Evolutionary conservation across 2,797 vertebrate species (phyloP).

Genomic region (Xiphophorus birchmanni): DNA sequence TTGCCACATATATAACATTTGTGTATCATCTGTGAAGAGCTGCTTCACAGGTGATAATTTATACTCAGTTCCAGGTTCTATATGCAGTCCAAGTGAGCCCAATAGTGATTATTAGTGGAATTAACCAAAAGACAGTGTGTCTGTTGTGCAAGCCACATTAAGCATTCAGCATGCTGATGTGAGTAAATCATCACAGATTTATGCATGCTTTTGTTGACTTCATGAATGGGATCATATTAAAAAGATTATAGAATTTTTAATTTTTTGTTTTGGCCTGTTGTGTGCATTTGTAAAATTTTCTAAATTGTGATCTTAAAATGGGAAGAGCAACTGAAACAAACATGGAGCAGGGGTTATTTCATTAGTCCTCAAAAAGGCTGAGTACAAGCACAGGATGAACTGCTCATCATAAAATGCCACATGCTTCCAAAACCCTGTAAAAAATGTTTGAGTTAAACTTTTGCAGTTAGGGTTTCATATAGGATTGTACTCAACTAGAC

Average conservation of each 20-base stretch:
- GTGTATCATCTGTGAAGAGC: background rate
- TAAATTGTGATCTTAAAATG: background rate
- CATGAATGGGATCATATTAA: background rate
- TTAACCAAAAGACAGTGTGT: background rate
- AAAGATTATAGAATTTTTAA: no score
- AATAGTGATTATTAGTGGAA: background rate
- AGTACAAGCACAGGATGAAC: background rate
- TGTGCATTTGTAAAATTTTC: background rate
- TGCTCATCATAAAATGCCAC: background rate
- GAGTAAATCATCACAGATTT: background rate
- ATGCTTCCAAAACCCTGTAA: background rate
- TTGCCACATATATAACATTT: background rate
- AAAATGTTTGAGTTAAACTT: background rate
- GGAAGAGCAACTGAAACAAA: background rate
- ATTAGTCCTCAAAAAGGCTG: background rate
- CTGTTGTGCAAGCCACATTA: background rate
- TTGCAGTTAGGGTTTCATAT: background rate
- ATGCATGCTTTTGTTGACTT: background rate
- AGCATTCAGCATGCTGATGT: background rate
- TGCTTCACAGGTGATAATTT: background rate
- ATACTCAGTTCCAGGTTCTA: background rate
- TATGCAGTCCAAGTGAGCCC: background rate
- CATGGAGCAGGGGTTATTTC: background rate
- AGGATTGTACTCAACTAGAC: background rate
- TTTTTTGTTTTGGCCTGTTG: background rate